Base-by-base conservation (phyloP, 2,888 invertebrate genomes). In the Thymelicus sylvestris region DNA sequence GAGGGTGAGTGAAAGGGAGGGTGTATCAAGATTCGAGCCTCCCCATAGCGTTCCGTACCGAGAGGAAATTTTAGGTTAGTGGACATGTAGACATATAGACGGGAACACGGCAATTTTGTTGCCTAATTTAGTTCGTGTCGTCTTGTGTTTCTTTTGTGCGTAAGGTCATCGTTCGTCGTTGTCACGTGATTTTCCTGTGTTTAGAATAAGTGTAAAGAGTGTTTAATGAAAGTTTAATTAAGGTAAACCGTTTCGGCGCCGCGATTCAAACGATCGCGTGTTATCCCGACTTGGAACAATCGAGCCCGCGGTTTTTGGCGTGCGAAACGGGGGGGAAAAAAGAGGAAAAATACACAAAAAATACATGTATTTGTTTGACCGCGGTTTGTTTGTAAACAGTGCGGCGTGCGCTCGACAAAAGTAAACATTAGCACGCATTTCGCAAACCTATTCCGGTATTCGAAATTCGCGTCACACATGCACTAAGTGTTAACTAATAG, bases 11-110 rank as follows among this genome's bases (percentile, higher is more conserved):
- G 92, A 90, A 90, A 89, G 91, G 91, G 91, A 91, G 91, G 89
- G 86, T 84, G 91, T 88, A 90, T 88, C 91, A 91, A 90, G 91
- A 90, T 86, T 74, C 86, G 88, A 84, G 77, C 79, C 83, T 84
- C 91, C 91, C 92, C 91, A 91, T 90, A 85, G 90, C 90, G 87
- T 84, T 82, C 88, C 85, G 91, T 89, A 87, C 86, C 86, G 91
- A 80, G 88, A 89, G 91, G 88, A 89, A 90, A 90, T 92, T 93
- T 93, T 93, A 92, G 93, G 90, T 93, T 94, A 94, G 94, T 94
- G 94, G 94, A 91, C 94, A 94, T 94, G 94, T 94, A 94, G 94
- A 91, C 93, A 93, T 94, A 93, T 92, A 91, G 92, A 91, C 92
- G 93, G 88, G 85, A 91, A 93, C 94, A 94, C 94, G 94, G 92